Evolutionary conservation across 1,140 invertebrate genomes (phyloP).

Genomic region (Pararge aegeria): DNA sequence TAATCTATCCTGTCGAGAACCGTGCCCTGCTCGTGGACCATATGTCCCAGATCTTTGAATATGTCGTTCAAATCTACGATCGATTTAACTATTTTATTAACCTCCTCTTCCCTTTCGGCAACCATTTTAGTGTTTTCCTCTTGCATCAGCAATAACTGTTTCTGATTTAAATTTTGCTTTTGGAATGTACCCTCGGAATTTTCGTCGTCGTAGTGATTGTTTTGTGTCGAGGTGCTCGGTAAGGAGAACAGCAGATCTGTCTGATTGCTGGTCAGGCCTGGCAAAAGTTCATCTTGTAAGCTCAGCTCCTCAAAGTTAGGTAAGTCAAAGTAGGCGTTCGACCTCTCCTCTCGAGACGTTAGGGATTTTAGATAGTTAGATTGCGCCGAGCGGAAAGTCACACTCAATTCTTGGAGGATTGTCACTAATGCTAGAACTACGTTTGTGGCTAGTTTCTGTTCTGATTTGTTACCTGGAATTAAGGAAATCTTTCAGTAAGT

Average conservation of each 20-base stretch:
- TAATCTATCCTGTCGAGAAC: constrained; percentile 97
- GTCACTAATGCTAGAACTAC: constrained; percentile 90
- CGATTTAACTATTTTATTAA: constrained; percentile 93
- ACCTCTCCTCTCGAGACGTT: constrained; percentile 93
- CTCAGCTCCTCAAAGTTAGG: constrained; percentile 82
- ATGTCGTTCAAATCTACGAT: constrained; percentile 96
- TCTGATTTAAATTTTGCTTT: constrained; percentile 80
- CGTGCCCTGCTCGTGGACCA: constrained; percentile 92
- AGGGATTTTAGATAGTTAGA: constrained; percentile 92
- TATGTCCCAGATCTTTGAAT: constrained; percentile 90
- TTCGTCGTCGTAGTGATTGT: constrained; percentile 43
- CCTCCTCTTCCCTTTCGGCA: constrained; percentile 92
- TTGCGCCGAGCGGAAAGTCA: constrained; percentile 90
- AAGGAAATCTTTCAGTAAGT: constrained; percentile 7
- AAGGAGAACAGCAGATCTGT: constrained; percentile 62
- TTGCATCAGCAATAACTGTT: constrained; percentile 88
- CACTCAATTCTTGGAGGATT: constrained; percentile 91
- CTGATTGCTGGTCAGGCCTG: constrained; percentile 61
- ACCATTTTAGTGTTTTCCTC: constrained; percentile 91
- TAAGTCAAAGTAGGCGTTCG: constrained; percentile 90
- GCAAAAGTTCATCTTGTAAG: constrained; percentile 66
- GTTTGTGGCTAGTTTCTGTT: constrained; percentile 89
- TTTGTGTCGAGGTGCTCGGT: constrained; percentile 60
- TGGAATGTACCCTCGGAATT: constrained; percentile 78
- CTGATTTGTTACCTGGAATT: constrained; percentile 81